Conservation (phyloP, 2,797 vertebrate genomes). For the Gymnopithys bicolor region DNA sequence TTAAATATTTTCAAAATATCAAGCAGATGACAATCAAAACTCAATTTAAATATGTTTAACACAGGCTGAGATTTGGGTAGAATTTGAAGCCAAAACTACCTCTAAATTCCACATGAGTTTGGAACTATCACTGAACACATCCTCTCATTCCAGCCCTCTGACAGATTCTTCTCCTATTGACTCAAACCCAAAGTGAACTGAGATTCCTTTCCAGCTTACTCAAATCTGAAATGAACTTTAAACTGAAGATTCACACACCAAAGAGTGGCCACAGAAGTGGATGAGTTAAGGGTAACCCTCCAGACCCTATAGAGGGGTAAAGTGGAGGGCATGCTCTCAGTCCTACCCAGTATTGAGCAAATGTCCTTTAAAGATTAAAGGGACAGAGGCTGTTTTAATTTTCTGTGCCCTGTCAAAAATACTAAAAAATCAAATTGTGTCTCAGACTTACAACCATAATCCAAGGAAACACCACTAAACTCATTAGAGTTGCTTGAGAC, state of each 20-base stretch:
- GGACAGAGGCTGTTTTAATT: background rate
- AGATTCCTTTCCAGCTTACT: background rate
- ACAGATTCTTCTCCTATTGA: background rate
- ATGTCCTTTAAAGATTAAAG: background rate
- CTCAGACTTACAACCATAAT: background rate
- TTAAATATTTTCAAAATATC: conserved; percentile 48
- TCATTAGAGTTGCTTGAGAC: background rate
- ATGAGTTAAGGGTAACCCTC: background rate
- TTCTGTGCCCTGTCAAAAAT: background rate
- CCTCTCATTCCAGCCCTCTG: background rate
- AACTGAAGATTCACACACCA: background rate
- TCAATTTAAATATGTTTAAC: background rate
- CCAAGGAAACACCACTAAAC: background rate
- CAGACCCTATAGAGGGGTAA: background rate
- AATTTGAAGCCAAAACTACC: background rate
- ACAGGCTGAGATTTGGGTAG: background rate
- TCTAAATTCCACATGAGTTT: background rate
- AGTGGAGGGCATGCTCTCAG: background rate
- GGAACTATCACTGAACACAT: background rate
- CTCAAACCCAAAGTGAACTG: background rate
- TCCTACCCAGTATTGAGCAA: background rate
- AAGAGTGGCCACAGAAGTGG: background rate
- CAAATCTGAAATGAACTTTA: background rate
- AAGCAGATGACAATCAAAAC: conserved; percentile 7
- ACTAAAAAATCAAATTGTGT: background rate